Base-by-base conservation (phyloP, 2,888 invertebrate genomes). In the Lithophane ornitopus region DNA sequence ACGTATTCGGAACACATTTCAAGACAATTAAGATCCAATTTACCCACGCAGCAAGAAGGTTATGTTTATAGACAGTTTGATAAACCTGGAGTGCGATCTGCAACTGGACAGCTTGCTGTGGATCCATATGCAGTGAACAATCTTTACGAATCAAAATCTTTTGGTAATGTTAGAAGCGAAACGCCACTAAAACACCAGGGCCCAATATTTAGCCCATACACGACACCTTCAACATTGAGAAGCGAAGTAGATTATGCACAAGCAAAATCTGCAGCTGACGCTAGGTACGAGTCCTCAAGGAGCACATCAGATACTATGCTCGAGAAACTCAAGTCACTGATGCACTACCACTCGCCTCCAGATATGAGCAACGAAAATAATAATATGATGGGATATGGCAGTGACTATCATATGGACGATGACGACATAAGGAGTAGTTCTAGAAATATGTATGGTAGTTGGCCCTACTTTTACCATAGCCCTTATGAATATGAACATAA, bases 381-480 rank as follows among this genome's bases (percentile, higher is more conserved):
- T 14, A 76, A 81, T 16, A 74, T 87, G 28, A 72, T 82, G 14
- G 84, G 66, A 49, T 77, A 82, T n/a, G 71, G 78, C 14, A 39
- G 63, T 39, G 89, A 92, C 16, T 94, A 92, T 73, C 91, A 90
- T 34, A 82, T 90, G 11, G 95, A 96, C 66, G 93, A 94, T 54
- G 93, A 95, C 62, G 95, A 96, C 73, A 75, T 95, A 8, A 92
- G 93, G 82, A 93, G 92, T 2, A 93, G 92, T 81, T 90, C 92
- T 22, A 90, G 90, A 81, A 91, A 85, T 66, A 72, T 89, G 14
- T 94, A 93, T 59, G 92, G 93, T 46, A 90, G 82, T 66, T 94
- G 94, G 94, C 95, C 96, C 1, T 93, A 92, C 72, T 91, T 91
- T 58, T 93, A 93, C 81, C 91, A 93, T 69, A 91, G 84, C 44